Evolutionary conservation across 1,140 invertebrate genomes (phyloP).

Genomic region (Tribolium madens): DNA sequence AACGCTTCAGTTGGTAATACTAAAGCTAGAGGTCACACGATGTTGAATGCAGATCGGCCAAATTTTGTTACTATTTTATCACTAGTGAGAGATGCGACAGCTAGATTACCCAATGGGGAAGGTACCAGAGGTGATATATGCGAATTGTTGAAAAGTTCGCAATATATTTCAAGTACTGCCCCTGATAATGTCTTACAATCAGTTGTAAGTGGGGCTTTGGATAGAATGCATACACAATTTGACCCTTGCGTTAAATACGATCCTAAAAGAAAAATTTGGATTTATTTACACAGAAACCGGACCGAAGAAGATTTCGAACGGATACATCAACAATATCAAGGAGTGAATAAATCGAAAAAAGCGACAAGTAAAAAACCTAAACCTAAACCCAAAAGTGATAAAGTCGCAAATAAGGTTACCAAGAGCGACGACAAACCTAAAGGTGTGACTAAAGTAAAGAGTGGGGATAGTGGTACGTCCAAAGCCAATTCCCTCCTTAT

Average conservation of each 20-base stretch:
- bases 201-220: slow-evolving; percentile 89
- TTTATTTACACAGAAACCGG: slow-evolving; percentile 85
- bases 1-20: slow-evolving; percentile 69
- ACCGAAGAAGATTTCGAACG: slow-evolving; percentile 82
- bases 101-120: slow-evolving; percentile 92
- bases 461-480: not conserved
- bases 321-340: slow-evolving; percentile 76
- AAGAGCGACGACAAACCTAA: slow-evolving; percentile 59
- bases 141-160: slow-evolving; percentile 85
- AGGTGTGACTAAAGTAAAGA: slow-evolving; percentile 17
- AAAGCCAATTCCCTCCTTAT: slow-evolving; percentile 44
- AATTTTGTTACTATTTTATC: slow-evolving; percentile 93
- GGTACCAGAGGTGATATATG: slow-evolving; percentile 92
- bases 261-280: slow-evolving; percentile 89
- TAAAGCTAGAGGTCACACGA: slow-evolving; percentile 82
- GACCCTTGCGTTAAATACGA: slow-evolving; percentile 94
- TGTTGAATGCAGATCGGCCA: slow-evolving; percentile 86
- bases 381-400: slow-evolving; percentile 66
- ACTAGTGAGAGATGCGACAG: slow-evolving; percentile 91
- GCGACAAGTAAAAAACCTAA: slow-evolving; percentile 66
- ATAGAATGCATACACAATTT: slow-evolving; percentile 87
- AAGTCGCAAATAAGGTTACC: slow-evolving; percentile 49
- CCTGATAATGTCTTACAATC: slow-evolving; percentile 81
- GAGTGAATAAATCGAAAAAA: slow-evolving; percentile 70
- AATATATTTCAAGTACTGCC: slow-evolving; percentile 82